Evolutionary conservation across 2,888 invertebrate genomes (phyloP), one percentile per base, ranked within the genome.

Genomic region (Dichetophora obliterata): DNA sequence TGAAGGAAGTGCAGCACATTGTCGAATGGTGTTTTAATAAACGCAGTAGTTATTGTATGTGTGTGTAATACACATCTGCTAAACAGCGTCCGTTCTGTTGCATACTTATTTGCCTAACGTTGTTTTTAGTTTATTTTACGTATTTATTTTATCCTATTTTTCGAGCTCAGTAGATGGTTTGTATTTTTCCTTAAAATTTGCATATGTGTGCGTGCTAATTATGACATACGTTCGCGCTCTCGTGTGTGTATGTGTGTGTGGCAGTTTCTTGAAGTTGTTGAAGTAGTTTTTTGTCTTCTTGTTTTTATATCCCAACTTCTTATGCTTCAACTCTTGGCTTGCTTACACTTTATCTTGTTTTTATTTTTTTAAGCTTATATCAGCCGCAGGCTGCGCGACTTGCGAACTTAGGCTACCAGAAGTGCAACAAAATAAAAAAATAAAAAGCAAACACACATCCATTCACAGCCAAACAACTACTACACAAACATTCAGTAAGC

Each of bases 191-290:
- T 48, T 14, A 22, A n/a, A 19, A 2, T 68, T 16, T 27, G 68
- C 27, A 50, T 68, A 14, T 68, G 50, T 68, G 48, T 48, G 50
- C 31, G 50, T 48, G 68, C 66, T 66, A 43, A 66, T 66, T 66
- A 22, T 50, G 16, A 50, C 50, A 63, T 19, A 63, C 63, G n/a
- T 63, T 63, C n/a, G 63, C 34, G 3, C 34, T 5, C 6, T 37
- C 8, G 8, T 37, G 6, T 37, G 37, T 37, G 6, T 37, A 8
- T 37, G 37, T 37, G 37, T 37, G 37, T 37, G 6, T 3, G 6
- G 6, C 8, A 43, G 43, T 43, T 43, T 43, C 43, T 59, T 34
- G 3, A 63, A 63, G 34, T 34, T 43, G 43, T 14, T 43, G 43
- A 43, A 43, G 43, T 43, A 43, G 43, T 43, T 43, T 43, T 43